Evolutionary conservation across 1,140 invertebrate species (phyloP).

Genomic region (Drosophila persimilis): DNA sequence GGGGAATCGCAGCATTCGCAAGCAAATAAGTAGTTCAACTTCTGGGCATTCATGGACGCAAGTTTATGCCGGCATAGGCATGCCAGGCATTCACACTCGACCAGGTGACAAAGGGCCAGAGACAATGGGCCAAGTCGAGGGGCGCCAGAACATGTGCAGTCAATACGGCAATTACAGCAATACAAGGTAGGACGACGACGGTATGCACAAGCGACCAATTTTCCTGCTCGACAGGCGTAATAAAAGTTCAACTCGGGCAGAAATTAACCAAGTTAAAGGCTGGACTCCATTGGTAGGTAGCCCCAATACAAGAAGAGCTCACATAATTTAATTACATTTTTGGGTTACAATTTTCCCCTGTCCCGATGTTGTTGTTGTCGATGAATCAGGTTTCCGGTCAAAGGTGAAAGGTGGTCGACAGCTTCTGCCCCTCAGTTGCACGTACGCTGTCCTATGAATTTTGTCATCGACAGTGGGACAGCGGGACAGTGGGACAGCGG

Average conservation of each 20-base stretch:
- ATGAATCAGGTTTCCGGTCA: slow-evolving; percentile 39
- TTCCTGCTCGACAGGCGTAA: slow-evolving; percentile 53
- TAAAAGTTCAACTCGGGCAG: slow-evolving; percentile 53
- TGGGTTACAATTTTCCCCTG: slow-evolving; percentile 12
- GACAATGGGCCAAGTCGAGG: slow-evolving; percentile 35
- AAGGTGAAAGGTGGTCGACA: slow-evolving; percentile 37
- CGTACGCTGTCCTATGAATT: slow-evolving; percentile 32
- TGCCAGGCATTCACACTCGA: slow-evolving; percentile 62
- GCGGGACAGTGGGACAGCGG: neutral
- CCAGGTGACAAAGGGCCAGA: slow-evolving; percentile 57
- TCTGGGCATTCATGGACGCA: slow-evolving; percentile 44
- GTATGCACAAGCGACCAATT: neutral
- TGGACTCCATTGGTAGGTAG: no score
- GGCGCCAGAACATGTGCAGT: slow-evolving; percentile 51
- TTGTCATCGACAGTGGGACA: slow-evolving; percentile 11
- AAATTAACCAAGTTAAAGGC: neutral
- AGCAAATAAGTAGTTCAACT: slow-evolving; percentile 64
- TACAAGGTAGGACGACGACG: slow-evolving; percentile 6
- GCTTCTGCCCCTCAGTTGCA: slow-evolving; percentile 1
- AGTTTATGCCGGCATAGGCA: slow-evolving; percentile 48
- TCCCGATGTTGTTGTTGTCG: slow-evolving; percentile 11
- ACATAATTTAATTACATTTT: slow-evolving; percentile 61
- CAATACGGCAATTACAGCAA: slow-evolving; percentile 60
- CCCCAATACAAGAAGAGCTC: neutral
- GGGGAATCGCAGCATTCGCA: slow-evolving; percentile 27